These are phyloP conservation scores for Strigamia transsilvanica DNA, from an alignment of 2,888 invertebrate genomes.

Conservation along the genomic window DNA sequence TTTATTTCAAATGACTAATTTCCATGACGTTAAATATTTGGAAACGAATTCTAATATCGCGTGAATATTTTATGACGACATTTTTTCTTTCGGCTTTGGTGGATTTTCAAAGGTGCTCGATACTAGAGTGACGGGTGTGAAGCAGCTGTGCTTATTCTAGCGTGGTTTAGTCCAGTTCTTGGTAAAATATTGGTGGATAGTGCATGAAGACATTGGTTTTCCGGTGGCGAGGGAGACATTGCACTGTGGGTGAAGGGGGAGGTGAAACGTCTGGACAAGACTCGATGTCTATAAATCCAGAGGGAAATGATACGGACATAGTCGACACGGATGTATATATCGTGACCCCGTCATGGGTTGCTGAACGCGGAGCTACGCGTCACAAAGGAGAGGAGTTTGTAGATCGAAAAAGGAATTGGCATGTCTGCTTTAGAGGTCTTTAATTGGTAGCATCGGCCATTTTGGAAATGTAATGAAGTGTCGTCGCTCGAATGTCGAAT, in stretches of 20 bases:
- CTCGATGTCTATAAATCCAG: slow-evolving; percentile 21
- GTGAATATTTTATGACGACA: neutral
- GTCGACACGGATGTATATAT: slow-evolving; percentile 23
- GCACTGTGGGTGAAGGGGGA: neutral
- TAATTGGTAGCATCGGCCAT: too few relatives aligned
- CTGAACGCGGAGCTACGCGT: slow-evolving; percentile 3
- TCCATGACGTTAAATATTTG: neutral
- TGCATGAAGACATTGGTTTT: slow-evolving; percentile 32
- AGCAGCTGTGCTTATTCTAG: slow-evolving; percentile 17
- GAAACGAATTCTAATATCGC: neutral
- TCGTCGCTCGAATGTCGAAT: too few relatives aligned
- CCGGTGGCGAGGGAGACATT: slow-evolving; percentile 14
- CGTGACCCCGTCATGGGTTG: slow-evolving; percentile 10
- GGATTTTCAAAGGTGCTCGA: neutral
- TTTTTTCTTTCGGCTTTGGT: neutral
- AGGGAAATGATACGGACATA: slow-evolving; percentile 23
- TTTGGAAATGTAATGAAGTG: too few relatives aligned
- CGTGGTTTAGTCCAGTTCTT: neutral
- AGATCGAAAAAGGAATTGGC: neutral
- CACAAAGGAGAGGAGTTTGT: neutral
- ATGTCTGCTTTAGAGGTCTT: neutral
- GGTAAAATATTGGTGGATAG: slow-evolving; percentile 7
- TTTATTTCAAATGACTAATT: neutral
- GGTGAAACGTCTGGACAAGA: slow-evolving; percentile 17
- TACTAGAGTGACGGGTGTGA: neutral